phyloP scores from a whole-genome alignment of 2,113 vertebrate species.

The Haemorhous mexicanus region DNA sequence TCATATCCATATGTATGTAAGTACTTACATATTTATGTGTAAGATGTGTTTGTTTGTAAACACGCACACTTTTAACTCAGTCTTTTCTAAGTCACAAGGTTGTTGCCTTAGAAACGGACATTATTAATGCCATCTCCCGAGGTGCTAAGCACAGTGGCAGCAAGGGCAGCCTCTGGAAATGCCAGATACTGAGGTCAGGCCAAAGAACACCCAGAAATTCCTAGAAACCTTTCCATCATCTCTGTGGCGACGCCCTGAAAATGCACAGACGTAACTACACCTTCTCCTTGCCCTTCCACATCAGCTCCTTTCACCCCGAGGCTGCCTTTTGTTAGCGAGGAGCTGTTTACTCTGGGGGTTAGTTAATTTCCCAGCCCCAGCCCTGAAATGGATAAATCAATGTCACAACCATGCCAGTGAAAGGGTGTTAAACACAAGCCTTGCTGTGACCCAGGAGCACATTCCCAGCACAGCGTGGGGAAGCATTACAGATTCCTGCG shows the following conservation, averaged over 20 bases:
- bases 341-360: background rate
- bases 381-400: background rate
- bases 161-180: background rate
- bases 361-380: background rate
- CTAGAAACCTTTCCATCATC: background rate
- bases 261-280: background rate
- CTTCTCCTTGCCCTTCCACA: background rate
- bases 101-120: slow-evolving; percentile 37
- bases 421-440: background rate
- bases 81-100: slow-evolving; percentile 2
- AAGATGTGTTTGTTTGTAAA: slow-evolving; percentile 31
- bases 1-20: background rate
- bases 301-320: background rate
- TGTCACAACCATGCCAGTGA: background rate
- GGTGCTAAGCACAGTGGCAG: background rate
- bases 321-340: background rate
- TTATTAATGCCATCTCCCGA: background rate
- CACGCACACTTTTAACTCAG: background rate
- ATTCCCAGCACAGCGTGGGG: background rate
- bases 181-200: background rate
- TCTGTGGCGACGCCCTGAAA: background rate
- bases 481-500: background rate
- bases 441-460: background rate
- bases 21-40: background rate
- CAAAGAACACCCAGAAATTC: background rate